Percentiles rank a stretch among this genome's conserved stretches.
These are phyloP conservation scores for Calephelis perditalis DNA, from an alignment of 2,888 invertebrate genomes.

Conservation along the genomic window DNA sequence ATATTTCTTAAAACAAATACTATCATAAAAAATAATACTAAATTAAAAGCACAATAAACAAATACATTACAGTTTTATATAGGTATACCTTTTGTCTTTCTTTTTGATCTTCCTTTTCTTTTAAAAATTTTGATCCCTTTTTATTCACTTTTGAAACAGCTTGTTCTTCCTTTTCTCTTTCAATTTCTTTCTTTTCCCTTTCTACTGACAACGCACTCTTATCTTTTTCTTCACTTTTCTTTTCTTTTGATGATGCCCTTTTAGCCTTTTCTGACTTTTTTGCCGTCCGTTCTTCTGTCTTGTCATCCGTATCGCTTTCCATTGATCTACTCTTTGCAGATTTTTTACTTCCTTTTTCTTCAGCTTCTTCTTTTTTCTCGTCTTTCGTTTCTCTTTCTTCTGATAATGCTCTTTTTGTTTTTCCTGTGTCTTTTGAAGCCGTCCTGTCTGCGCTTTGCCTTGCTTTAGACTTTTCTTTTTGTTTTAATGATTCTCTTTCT, in stretches of 20 bases:
- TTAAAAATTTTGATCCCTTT: constrained; percentile 4
- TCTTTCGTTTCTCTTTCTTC: constrained; percentile 16
- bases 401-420: not conserved
- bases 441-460: constrained; percentile 17
- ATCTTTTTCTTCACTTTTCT: constrained; percentile 5
- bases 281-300: not conserved
- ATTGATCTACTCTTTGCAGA: not conserved
- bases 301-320: constrained; percentile 16
- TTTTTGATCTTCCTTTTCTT: not conserved
- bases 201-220: not conserved
- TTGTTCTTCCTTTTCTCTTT: constrained; percentile 10
- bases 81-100: too few species aligned
- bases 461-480: constrained; percentile 21
- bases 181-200: constrained; percentile 5
- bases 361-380: not conserved
- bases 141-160: constrained; percentile 13
- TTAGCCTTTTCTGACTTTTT: not conserved
- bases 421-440: constrained; percentile 16
- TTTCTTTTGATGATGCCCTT: constrained; percentile 12
- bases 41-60: too few species aligned
- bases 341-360: constrained; percentile 13
- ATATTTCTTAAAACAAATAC: too few species aligned
- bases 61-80: too few species aligned
- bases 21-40: too few species aligned
- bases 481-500: not conserved